A percentile compares a stretch with the other conserved stretches of the same genome.
These are phyloP conservation scores for Pitangus sulphuratus DNA, from an alignment of 2,797 vertebrate genomes.

Conservation along the genomic window DNA sequence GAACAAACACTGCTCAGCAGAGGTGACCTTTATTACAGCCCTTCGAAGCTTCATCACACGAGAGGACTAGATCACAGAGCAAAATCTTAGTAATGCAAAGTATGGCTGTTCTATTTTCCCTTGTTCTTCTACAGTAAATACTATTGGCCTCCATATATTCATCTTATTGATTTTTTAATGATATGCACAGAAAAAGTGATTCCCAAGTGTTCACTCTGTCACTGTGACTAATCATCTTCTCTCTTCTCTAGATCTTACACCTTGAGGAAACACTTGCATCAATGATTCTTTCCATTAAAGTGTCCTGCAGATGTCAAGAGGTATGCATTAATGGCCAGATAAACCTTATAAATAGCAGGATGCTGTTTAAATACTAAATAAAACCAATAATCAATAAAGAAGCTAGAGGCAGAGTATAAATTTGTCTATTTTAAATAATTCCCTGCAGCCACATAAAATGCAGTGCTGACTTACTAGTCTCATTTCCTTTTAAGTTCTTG, in stretches of 20 bases:
- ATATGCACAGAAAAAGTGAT: constrained; percentile 90
- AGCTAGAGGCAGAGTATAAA: neutral
- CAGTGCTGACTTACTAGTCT: neutral
- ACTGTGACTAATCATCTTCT: constrained; percentile 87
- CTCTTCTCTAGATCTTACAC: constrained; percentile 78
- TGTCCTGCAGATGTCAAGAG: constrained; percentile 71
- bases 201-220: constrained; percentile 85
- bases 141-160: constrained; percentile 75
- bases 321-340: constrained; percentile 20
- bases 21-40: constrained; percentile 54
- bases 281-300: constrained; percentile 79
- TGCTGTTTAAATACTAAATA: constrained; percentile 39
- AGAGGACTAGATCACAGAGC: neutral
- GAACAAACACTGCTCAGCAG: neutral
- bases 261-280: constrained; percentile 78
- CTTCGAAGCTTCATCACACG: neutral
- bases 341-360: constrained; percentile 26
- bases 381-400: constrained; percentile 40
- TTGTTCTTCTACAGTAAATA: constrained; percentile 82
- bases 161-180: constrained; percentile 90
- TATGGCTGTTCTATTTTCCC: constrained; percentile 47
- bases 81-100: constrained; percentile 55
- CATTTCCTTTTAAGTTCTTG: neutral
- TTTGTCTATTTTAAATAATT: constrained; percentile 20
- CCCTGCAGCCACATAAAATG: neutral